Base-by-base conservation (phyloP, 2,888 invertebrate species). In the Leptopilina syphax region DNA sequence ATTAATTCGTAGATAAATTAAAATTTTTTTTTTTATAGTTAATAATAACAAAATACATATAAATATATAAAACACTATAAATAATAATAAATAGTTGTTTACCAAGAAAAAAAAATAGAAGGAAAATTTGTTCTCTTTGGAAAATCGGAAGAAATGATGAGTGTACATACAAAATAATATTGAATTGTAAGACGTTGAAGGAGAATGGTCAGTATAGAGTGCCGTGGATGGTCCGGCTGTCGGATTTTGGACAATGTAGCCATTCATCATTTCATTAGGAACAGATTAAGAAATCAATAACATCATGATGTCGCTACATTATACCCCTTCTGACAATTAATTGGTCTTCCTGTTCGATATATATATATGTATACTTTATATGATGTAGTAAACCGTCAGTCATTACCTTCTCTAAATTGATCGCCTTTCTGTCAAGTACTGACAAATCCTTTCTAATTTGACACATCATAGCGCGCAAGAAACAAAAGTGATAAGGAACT, bases 251-350 rank as follows among this genome's bases (percentile, higher is more conserved):
- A 81, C 81, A 81, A 82, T 83, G 79, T 79, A 81, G 82, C 81
- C 83, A 85, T 86, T 86, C 83, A 86, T 87, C 87, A 86, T 86
- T 85, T 83, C 82, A 85, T 86, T 86, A 84, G 83, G 81, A 85
- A 85, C 84, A 85, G 83, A 85, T 85, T 86, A 83, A 86, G 83
- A 85, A 85, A 86, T 86, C 85, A 86, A 86, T 87, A 85, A 82
- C 82, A 82, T 79, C 83, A 77, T 73, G 63, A 79, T 82, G 79
- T 82, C 80, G 78, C 77, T 80, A 68, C 68, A 73, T 57, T 50
- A 57, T 83, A 84, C 83, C 85, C 83, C 84, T 85, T 80, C 83
- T 80, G 83, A 76, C 77, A 82, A 81, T 84, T 87, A 85, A 88
- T 87, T 84, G 83, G 65, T 81, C 83, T 79, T 82, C 73, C 82